Base-by-base conservation (phyloP, 2,113 vertebrate genomes). In the Oryzias celebensis region DNA sequence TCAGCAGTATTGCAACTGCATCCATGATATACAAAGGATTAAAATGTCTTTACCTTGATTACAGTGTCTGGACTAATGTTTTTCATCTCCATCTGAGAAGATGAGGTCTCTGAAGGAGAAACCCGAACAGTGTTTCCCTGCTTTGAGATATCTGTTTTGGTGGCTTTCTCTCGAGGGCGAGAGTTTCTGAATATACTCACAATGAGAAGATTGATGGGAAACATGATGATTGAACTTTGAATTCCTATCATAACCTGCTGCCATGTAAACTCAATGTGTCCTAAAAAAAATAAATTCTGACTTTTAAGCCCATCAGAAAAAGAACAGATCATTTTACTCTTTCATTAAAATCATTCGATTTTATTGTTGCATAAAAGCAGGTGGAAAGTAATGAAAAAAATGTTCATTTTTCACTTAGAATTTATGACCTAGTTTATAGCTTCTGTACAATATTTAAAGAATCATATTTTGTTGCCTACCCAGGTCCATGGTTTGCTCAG, bases 401-500 rank as follows among this genome's bases (percentile, higher is more conserved):
- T 6, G 26, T 28, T 28, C 5, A 26, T 4, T 28, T 28, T 28
- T 28, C 7, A 5, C 7, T 6, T 6, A 6, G 7, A 28, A 28
- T 28, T 4, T 28, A 28, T 28, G 26, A 28, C 3, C 26, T 28
- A 28, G 3, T 28, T 28, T 28, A 6, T 28, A 4, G 26, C 26
- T 28, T 6, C 26, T 28, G 26, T 6, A 28, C 26, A 28, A 28
- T 28, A 4, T 28, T 36, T 36, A 24, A 43, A 46, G 3, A 28
- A 16, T 56, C 13, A 10, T 24, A 45, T 52, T 54, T 46, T 51
- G 18, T 44, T 17, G 24, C 72, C 28, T 93, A 99, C 97, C 96
- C 70, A 98, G 82, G 79, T 97, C 96, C 97, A 97, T 97, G 75
- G 95, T 98, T 85, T 98, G 96, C 82, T 98, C 96, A 6, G 94